Conservation (phyloP, 2,113 vertebrate species). For the Ciconia maguari region DNA sequence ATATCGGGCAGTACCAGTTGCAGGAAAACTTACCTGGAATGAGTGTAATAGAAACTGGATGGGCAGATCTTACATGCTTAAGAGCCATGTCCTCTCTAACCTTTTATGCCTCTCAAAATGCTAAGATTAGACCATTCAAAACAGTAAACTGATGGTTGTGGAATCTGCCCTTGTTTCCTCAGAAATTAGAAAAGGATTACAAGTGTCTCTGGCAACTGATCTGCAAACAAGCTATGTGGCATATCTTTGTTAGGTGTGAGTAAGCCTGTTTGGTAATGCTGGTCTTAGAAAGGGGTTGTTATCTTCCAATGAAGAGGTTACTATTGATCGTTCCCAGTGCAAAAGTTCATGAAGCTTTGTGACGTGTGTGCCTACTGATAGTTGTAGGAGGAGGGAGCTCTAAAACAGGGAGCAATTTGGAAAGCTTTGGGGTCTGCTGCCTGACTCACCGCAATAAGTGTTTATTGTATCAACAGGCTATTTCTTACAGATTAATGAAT, state of each 20-base stretch:
- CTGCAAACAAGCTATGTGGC: background rate
- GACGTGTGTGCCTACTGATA: background rate
- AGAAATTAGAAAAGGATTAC: background rate
- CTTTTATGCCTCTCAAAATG: background rate
- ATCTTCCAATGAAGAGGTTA: background rate
- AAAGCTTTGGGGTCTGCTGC: background rate
- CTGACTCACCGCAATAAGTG: background rate
- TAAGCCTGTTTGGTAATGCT: background rate
- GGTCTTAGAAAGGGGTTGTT: background rate
- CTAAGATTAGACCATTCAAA: background rate
- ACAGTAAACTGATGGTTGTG: background rate
- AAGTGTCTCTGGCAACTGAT: background rate
- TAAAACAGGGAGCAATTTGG: background rate
- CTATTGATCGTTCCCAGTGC: background rate
- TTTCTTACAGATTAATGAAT: background rate
- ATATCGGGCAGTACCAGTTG: background rate
- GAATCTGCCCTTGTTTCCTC: background rate
- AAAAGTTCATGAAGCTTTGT: background rate
- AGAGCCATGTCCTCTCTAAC: no score
- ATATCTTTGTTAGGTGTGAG: background rate
- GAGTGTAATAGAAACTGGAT: background rate
- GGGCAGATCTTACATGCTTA: background rate
- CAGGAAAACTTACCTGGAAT: background rate
- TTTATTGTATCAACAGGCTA: background rate
- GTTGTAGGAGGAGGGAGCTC: background rate